Percentiles rank a stretch among this genome's conserved stretches.
These are phyloP conservation scores for Bombus superbus DNA, from an alignment of 1,140 invertebrate species.

Conservation along the genomic window DNA sequence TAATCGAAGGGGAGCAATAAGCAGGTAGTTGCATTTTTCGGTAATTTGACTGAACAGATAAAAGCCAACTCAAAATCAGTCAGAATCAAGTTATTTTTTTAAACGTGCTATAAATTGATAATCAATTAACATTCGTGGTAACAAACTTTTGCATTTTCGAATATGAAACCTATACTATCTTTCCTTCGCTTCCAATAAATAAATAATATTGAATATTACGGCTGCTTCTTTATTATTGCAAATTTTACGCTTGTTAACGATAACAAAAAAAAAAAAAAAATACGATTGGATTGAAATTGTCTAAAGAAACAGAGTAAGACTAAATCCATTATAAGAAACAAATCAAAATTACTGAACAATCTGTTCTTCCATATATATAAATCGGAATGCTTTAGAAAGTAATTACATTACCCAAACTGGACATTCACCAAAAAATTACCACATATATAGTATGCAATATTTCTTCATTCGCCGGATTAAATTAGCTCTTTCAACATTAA, in stretches of 20 bases:
- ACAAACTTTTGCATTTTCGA: not conserved
- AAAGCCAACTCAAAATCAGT: not conserved
- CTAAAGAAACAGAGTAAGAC: not conserved
- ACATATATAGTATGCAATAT: not conserved
- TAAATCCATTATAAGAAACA: no score
- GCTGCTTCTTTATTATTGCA: not conserved
- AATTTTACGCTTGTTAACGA: not conserved
- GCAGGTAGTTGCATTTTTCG: no score
- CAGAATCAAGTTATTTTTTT: not conserved
- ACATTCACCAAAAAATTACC: not conserved
- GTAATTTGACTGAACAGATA: no score
- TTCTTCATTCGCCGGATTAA: not conserved
- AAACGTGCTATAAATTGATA: not conserved
- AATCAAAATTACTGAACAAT: not conserved
- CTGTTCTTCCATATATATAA: not conserved
- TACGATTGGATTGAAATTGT: no score
- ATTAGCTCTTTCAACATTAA: not conserved
- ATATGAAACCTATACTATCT: no score
- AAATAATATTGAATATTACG: not conserved
- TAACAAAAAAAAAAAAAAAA: not conserved
- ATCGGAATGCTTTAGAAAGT: not conserved
- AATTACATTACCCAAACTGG: no score
- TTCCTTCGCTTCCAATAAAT: not conserved
- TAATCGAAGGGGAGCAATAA: no score
- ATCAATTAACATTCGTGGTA: not conserved